phyloP scores from a whole-genome alignment of 2,888 invertebrate genomes.

The Amiota minor region DNA sequence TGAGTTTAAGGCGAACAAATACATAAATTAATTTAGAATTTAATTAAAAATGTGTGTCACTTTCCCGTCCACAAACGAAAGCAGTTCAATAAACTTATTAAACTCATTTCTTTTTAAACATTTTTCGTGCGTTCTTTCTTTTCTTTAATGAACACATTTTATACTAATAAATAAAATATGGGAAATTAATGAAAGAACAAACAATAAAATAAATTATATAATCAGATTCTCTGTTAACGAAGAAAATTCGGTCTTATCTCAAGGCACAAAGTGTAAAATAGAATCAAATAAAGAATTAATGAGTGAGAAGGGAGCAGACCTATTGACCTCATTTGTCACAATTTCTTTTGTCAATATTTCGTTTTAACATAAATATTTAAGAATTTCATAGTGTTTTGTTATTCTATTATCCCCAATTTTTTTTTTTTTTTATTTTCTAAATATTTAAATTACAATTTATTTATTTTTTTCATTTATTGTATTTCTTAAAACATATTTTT shows the following conservation, averaged over 20 bases:
- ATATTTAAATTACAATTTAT: slow-evolving; percentile 26
- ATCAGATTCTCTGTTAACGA: too few species aligned
- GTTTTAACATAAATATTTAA: neutral
- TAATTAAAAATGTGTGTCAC: too few species aligned
- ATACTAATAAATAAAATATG: neutral
- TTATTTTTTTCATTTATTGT: neutral
- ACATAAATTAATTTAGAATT: too few species aligned
- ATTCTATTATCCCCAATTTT: neutral
- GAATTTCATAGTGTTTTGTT: neutral
- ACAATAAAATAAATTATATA: slow-evolving; percentile 20
- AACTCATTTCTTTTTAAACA: too few species aligned
- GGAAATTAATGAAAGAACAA: neutral
- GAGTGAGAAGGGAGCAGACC: too few species aligned
- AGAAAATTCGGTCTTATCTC: too few species aligned
- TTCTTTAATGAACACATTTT: neutral
- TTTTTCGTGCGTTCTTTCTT: too few species aligned
- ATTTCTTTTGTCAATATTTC: neutral
- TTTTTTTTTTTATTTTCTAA: slow-evolving; percentile 4
- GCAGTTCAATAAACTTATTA: too few species aligned
- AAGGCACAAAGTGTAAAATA: too few species aligned
- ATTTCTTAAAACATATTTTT: neutral
- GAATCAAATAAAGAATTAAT: too few species aligned
- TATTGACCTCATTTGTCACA: slow-evolving; percentile 17
- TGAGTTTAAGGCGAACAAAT: too few species aligned
- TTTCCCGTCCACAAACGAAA: too few species aligned